These are phyloP conservation scores for Periphyllus acericola DNA, from an alignment of 2,888 invertebrate genomes.

Conservation along the genomic window DNA sequence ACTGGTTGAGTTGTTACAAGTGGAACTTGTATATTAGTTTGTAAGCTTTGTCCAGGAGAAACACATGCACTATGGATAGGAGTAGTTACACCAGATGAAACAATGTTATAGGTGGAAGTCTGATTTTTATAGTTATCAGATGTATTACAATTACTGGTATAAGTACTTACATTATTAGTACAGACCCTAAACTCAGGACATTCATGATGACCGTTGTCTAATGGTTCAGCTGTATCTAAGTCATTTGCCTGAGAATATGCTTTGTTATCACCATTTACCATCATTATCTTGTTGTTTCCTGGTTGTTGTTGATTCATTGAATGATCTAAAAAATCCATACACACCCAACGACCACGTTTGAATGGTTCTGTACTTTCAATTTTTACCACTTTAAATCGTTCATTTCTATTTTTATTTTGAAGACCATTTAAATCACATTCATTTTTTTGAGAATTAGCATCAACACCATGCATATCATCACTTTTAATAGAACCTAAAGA, in stretches of 20 bases:
- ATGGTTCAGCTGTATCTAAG: slow-evolving; percentile 34
- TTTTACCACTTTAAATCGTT: slow-evolving; percentile 93
- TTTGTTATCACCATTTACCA: slow-evolving; percentile 55
- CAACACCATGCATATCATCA: slow-evolving; percentile 64
- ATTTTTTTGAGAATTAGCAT: slow-evolving; percentile 42
- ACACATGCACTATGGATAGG: slow-evolving; percentile 63
- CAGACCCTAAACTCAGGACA: slow-evolving; percentile 57
- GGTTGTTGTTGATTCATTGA: slow-evolving; percentile 69
- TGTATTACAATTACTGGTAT: slow-evolving; percentile 64
- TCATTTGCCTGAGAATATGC: slow-evolving; percentile 51
- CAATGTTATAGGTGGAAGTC: slow-evolving; percentile 56
- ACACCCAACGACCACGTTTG: slow-evolving; percentile 91
- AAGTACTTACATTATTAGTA: slow-evolving; percentile 62
- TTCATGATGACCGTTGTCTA: slow-evolving; percentile 57
- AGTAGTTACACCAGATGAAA: slow-evolving; percentile 59
- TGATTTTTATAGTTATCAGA: slow-evolving; percentile 56
- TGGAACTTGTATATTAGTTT: slow-evolving; percentile 63
- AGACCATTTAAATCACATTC: slow-evolving; percentile 59
- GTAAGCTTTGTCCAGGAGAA: slow-evolving; percentile 66
- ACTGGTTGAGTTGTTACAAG: slow-evolving; percentile 44
- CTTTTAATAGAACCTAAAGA: slow-evolving; percentile 59
- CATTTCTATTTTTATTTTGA: slow-evolving; percentile 71
- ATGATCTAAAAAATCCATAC: slow-evolving; percentile 93
- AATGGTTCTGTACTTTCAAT: slow-evolving; percentile 96
- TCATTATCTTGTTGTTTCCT: slow-evolving; percentile 43